These are phyloP conservation scores for Aspidiotus rigidus DNA, from an alignment of 2,888 invertebrate species.

Conservation along the genomic window DNA sequence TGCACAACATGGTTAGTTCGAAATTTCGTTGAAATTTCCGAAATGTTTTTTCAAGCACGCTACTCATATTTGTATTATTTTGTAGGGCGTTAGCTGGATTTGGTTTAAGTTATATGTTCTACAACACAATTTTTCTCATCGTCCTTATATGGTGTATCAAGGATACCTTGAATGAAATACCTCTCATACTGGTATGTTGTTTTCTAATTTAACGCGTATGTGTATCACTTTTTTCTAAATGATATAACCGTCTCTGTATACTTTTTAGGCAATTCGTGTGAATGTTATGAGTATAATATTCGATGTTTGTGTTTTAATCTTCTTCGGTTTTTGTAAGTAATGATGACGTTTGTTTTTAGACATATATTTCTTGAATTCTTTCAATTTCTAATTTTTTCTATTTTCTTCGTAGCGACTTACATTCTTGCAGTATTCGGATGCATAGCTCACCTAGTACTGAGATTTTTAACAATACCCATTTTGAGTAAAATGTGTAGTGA, in stretches of 20 bases:
- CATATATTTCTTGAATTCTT: background rate
- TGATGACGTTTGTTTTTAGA: background rate
- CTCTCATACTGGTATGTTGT: constrained; percentile 23
- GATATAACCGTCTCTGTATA: background rate
- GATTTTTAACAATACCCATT: constrained; percentile 28
- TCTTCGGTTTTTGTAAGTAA: background rate
- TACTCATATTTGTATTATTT: background rate
- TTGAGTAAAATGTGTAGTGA: constrained; percentile 32
- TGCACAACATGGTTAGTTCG: constrained; percentile 19
- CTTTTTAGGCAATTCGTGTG: constrained; percentile 21
- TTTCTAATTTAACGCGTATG: background rate
- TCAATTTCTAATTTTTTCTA: background rate
- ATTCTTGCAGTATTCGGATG: background rate
- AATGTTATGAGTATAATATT: constrained; percentile 19
- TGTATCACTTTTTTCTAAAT: background rate
- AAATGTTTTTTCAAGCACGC: background rate
- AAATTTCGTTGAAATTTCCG: background rate
- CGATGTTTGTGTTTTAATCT: constrained; percentile 13
- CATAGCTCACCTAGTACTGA: constrained; percentile 11
- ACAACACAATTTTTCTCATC: constrained; percentile 13
- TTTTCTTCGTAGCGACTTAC: background rate
- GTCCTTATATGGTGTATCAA: constrained; percentile 25
- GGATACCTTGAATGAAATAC: constrained; percentile 24
- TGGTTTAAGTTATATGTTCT: constrained; percentile 1
- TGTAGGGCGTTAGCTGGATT: too few species aligned